A percentile compares a stretch with the other conserved stretches of the same genome.
phyloP scores from a whole-genome alignment of 2,113 vertebrate genomes.

The Seriola quinqueradiata region DNA sequence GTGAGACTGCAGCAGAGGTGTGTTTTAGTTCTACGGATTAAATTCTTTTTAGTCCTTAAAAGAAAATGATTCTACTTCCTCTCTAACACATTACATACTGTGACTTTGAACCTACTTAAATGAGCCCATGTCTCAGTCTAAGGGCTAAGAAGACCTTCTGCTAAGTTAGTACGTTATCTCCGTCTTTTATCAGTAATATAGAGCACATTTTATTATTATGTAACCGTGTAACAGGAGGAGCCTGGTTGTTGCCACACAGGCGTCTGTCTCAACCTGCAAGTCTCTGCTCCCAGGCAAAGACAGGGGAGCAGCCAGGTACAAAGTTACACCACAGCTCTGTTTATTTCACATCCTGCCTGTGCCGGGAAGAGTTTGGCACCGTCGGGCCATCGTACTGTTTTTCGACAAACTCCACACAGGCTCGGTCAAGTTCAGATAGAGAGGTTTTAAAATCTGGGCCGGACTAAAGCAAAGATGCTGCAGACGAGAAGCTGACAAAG shows the following conservation, averaged over 20 bases:
- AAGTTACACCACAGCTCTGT: conserved; percentile 34
- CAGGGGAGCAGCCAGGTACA: conserved; percentile 41
- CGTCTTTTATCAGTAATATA: not conserved
- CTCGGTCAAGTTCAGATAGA: conserved; percentile 34
- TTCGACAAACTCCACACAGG: conserved; percentile 29
- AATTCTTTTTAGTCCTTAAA: not conserved
- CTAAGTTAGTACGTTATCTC: not conserved
- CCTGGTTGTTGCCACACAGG: conserved; percentile 43
- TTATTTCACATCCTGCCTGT: not conserved
- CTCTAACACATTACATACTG: not conserved
- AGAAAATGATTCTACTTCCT: not conserved
- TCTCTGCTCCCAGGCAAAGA: conserved; percentile 20
- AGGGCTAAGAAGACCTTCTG: not conserved
- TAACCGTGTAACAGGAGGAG: conserved; percentile 22
- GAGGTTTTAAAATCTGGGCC: conserved; percentile 13
- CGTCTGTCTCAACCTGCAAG: conserved; percentile 61
- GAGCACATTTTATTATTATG: conserved; percentile 28
- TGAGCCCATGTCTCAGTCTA: not conserved
- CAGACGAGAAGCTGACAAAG: conserved; percentile 8
- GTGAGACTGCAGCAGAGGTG: too few relatives aligned
- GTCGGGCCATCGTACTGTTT: not conserved
- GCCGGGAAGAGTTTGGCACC: conserved; percentile 19
- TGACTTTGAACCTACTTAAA: too few relatives aligned
- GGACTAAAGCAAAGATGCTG: conserved; percentile 1
- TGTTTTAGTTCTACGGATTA: not conserved